A percentile compares a stretch with the other conserved stretches of the same genome.
Conservation (phyloP, 2,113 vertebrate species). For the Nothocercus nigrocapillus region DNA sequence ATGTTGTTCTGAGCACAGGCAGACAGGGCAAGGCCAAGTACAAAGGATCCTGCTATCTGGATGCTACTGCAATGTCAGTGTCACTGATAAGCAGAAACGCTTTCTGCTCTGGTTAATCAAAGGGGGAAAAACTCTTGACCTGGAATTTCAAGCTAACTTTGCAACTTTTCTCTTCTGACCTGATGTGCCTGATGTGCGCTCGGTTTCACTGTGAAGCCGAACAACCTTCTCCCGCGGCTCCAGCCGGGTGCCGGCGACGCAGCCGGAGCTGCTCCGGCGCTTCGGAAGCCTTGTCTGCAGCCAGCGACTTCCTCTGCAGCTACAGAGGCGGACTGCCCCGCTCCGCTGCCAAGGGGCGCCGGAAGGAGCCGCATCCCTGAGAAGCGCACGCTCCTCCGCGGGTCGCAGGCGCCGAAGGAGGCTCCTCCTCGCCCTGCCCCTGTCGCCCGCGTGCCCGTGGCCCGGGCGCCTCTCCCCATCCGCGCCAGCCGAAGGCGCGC, state of each 20-base stretch:
- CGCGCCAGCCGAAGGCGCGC: neutral
- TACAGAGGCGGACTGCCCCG: conserved; percentile 36
- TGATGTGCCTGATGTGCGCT: neutral
- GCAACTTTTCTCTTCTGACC: conserved; percentile 50
- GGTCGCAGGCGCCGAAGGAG: neutral
- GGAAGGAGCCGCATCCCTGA: neutral
- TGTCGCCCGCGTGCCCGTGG: neutral
- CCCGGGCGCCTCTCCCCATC: neutral
- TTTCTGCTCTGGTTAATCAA: conserved; percentile 41
- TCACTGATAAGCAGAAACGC: conserved; percentile 14
- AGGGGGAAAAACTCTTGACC: conserved; percentile 52
- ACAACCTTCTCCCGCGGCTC: neutral
- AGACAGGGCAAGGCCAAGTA: neutral
- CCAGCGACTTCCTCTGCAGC: conserved; percentile 55
- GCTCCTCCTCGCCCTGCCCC: neutral
- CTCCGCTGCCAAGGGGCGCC: neutral
- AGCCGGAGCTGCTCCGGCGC: conserved; percentile 1
- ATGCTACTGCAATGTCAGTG: neutral
- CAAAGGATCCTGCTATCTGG: neutral
- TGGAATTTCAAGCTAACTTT: conserved; percentile 44
- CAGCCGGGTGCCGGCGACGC: neutral
- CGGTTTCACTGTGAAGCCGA: conserved; percentile 21
- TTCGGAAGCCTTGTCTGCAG: conserved; percentile 43
- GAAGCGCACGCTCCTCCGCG: neutral
- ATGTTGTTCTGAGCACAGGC: neutral